phyloP scores from a whole-genome alignment of 2,888 invertebrate genomes.

The Drosophila dives region DNA sequence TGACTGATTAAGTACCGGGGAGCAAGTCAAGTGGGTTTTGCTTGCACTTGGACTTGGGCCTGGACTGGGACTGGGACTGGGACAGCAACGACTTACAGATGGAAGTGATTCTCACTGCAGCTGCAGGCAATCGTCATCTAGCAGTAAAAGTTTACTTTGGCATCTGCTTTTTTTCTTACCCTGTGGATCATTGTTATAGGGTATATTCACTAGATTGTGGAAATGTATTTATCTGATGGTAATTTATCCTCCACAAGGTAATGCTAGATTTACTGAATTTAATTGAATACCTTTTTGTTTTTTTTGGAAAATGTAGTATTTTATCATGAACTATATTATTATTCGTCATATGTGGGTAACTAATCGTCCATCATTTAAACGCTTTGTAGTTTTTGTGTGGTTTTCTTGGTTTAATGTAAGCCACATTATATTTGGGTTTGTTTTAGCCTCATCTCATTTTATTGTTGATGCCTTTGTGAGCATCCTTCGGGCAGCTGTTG shows the following conservation, averaged over 20 bases:
- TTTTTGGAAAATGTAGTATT: neutral
- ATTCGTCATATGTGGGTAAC: neutral
- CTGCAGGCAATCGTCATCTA: conserved; percentile 64
- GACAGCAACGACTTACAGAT: neutral
- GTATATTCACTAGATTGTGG: conserved; percentile 1
- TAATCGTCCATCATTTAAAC: neutral
- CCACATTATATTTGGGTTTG: conserved; percentile 55
- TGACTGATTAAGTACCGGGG: conserved; percentile 73
- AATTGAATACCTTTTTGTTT: too few relatives aligned
- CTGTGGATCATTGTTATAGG: neutral
- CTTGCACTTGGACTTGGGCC: conserved; percentile 5
- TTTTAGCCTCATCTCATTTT: conserved; percentile 55
- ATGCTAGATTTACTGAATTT: neutral
- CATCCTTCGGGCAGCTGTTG: conserved; percentile 41
- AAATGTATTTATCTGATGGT: neutral
- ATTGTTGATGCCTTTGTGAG: conserved; percentile 37
- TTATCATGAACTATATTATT: neutral
- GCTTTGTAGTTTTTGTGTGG: neutral
- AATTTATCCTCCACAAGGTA: neutral
- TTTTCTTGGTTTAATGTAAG: conserved; percentile 54
- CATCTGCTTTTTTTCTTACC: conserved; percentile 31
- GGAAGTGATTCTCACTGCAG: conserved; percentile 48
- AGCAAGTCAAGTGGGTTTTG: conserved; percentile 48
- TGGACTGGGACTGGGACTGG: neutral
- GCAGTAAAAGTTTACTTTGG: conserved; percentile 33